Conservation (phyloP, 2,888 invertebrate genomes). For the Leucophenga montana region DNA sequence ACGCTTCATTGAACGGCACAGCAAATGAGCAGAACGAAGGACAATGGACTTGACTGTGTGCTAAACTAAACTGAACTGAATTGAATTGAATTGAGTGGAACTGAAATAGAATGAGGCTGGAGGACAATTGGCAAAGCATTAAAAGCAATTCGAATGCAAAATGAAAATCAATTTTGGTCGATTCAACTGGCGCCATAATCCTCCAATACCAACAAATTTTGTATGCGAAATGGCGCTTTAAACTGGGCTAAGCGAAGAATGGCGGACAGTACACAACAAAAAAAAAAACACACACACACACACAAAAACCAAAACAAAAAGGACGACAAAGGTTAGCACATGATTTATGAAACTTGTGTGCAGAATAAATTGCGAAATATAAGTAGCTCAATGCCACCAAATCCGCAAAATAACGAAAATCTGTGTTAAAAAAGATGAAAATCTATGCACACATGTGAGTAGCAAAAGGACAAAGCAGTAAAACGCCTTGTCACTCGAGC, state of each 20-base stretch:
- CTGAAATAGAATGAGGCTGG: not conserved
- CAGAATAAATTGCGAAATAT: too few species aligned
- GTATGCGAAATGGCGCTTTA: not conserved
- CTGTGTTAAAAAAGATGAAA: not conserved
- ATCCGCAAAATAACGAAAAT: not conserved
- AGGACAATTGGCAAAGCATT: not conserved
- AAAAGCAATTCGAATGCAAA: not conserved
- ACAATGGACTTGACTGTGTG: conserved; percentile 1
- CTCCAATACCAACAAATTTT: conserved; percentile 15
- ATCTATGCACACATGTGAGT: not conserved
- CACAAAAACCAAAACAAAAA: not conserved
- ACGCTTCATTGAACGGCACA: conserved; percentile 27
- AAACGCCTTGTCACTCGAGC: conserved; percentile 20
- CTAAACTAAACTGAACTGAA: too few species aligned
- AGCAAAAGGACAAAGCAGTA: conserved; percentile 4
- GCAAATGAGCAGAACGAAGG: conserved; percentile 13
- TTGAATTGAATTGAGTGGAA: too few species aligned
- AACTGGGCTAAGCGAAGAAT: conserved; percentile 5
- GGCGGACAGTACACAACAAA: not conserved
- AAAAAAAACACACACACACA: conserved; percentile 1
- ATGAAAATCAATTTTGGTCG: too few species aligned
- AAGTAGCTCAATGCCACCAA: too few species aligned
- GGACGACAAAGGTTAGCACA: not conserved
- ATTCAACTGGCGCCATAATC: conserved; percentile 30
- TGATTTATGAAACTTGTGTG: too few species aligned